These are phyloP conservation scores for Arbacia lixula DNA, from an alignment of 53 echinoderm and acorn worm species.

Conservation along the genomic window DNA sequence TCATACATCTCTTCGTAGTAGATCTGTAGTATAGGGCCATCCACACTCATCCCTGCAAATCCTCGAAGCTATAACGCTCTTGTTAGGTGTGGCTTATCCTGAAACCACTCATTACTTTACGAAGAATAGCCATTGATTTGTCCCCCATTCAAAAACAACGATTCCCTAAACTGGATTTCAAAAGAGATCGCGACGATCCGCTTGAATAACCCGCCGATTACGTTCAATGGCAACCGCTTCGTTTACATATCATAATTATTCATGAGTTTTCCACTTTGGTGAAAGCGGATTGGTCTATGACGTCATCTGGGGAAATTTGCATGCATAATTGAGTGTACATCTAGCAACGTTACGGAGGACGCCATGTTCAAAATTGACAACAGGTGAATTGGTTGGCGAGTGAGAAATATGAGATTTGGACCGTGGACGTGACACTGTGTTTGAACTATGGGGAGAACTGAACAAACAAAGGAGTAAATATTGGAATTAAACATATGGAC, in stretches of 20 bases:
- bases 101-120: too few relatives aligned
- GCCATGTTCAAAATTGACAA: slow-evolving; percentile 46
- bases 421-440: not conserved
- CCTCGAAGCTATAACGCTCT: too few relatives aligned
- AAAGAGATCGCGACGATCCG: too few relatives aligned
- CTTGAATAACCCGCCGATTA: slow-evolving; percentile 4
- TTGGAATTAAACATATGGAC: not conserved
- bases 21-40: too few relatives aligned
- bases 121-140: too few relatives aligned
- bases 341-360: slow-evolving; percentile 59
- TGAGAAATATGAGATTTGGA: not conserved
- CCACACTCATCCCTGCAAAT: too few relatives aligned
- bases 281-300: slow-evolving; percentile 42
- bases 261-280: slow-evolving; percentile 15
- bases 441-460: not conserved
- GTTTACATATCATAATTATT: slow-evolving; percentile 21
- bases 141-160: too few relatives aligned
- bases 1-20: too few relatives aligned
- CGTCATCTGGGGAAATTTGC: slow-evolving; percentile 50
- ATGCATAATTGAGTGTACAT: slow-evolving; percentile 67
- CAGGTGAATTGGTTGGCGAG: slow-evolving; percentile 16
- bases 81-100: too few relatives aligned
- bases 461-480: slow-evolving; percentile 2
- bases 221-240: slow-evolving; percentile 1
- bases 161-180: too few relatives aligned